Percentiles rank a stretch among this genome's conserved stretches.
Evolutionary conservation across 2,888 invertebrate species (phyloP).

Genomic region (Tethea ocularis): DNA sequence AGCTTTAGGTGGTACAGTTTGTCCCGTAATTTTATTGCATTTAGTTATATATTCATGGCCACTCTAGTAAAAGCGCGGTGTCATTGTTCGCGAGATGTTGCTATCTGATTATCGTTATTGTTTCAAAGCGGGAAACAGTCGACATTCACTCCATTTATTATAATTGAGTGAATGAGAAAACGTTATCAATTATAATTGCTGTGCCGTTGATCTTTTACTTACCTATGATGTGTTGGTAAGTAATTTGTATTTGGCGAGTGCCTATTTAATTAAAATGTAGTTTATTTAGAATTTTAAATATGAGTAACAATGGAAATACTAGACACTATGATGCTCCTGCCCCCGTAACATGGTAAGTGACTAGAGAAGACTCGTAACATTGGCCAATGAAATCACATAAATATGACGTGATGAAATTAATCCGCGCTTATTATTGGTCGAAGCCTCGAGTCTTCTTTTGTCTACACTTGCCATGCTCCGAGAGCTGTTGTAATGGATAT

Average conservation of each 20-base stretch:
- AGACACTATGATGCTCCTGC: too few species aligned
- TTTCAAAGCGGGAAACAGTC: constrained; percentile 76
- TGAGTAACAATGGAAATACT: too few species aligned
- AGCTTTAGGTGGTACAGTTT: constrained; percentile 10
- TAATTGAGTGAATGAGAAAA: constrained; percentile 78
- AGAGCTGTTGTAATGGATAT: too few species aligned
- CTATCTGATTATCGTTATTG: constrained; percentile 76
- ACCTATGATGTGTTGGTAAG: constrained; percentile 17
- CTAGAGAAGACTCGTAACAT: too few species aligned
- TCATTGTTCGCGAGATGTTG: constrained; percentile 77
- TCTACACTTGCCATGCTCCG: too few species aligned
- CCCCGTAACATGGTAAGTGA: too few species aligned
- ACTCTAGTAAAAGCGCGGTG: constrained; percentile 58
- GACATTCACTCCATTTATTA: constrained; percentile 78
- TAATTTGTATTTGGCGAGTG: constrained; percentile 7
- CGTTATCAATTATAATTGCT: constrained; percentile 76
- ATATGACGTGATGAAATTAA: too few species aligned
- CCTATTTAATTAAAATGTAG: background rate
- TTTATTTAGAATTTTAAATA: background rate
- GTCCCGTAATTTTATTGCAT: constrained; percentile 21
- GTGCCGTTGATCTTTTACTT: constrained; percentile 33
- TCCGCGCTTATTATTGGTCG: too few species aligned
- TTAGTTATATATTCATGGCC: constrained; percentile 43
- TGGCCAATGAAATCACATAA: too few species aligned
- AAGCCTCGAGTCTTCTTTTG: too few species aligned